Evolutionary conservation across 2,888 invertebrate genomes (phyloP), one percentile per base, ranked within the genome.

Genomic region (Drepana falcataria): DNA sequence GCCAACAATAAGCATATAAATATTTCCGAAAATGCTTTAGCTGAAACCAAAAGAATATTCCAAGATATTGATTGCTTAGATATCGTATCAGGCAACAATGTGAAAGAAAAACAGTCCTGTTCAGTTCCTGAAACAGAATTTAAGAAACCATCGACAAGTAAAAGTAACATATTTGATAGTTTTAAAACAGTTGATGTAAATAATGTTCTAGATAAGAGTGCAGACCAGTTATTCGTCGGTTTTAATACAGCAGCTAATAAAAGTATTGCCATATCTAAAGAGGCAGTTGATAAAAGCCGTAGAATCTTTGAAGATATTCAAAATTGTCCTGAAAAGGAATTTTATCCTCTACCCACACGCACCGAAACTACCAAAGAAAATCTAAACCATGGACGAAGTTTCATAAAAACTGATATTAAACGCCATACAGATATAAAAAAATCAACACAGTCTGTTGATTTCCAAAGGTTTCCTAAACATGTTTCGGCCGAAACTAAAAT

Each of bases 181-280:
- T 4, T 37, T 37, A 37, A 37, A 37, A 37, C 3, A 21, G 21
- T 21, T 3, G 9, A 9, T 9, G 2, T 2, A 9, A 44, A 44
- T 6, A 6, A 44, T 44, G 9, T 9, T 1, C 9, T 9, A 9
- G 9, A 3, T 44, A 9, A 44, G 44, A 54, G 52, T 70, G 64
- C 4, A 4, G 37, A 37, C 5, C 5, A 44, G 3, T 44, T 44
- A 44, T 6, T 3, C 58, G 41, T 61, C 9, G 85, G 81, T 5
- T 87, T 87, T 60, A 70, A 74, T 65, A 83, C 85, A 2, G 88
- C 85, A 6, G 81, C 71, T 61, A 85, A 89, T 49, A 85, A 82
- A 65, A 57, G 65, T 5, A 77, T 89, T 35, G 55, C 60, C 21
- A 71, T 88, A 57, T 83, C 85, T 0, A 69, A 77, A 44, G 56